Evolutionary conservation across 2,888 invertebrate species (phyloP).

Genomic region (Cryptus armator): DNA sequence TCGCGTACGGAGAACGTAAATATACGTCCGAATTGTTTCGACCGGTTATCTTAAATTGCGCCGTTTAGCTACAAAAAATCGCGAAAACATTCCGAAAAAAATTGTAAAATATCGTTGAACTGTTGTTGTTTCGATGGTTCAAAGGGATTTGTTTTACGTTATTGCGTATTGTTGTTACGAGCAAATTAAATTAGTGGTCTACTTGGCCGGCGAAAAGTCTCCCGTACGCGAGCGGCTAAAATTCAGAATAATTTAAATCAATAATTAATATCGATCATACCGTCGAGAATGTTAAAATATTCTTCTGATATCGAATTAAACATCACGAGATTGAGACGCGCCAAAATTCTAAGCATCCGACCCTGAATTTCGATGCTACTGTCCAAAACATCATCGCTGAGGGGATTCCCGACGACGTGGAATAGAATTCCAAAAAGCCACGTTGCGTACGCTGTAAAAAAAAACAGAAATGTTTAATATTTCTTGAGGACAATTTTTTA

Average conservation of each 20-base stretch:
- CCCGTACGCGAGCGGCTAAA: too few species aligned
- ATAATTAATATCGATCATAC: background rate
- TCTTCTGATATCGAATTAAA: constrained; percentile 77
- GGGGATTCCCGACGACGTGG: constrained; percentile 87
- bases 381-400: constrained; percentile 74
- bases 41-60: too few species aligned
- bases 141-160: too few species aligned
- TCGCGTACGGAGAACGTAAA: too few species aligned
- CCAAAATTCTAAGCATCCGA: constrained; percentile 80
- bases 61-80: too few species aligned
- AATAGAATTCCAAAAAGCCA: constrained; percentile 90
- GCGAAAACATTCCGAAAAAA: too few species aligned
- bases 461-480: background rate
- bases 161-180: too few species aligned
- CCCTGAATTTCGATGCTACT: constrained; percentile 81
- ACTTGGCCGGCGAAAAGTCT: too few species aligned
- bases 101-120: too few species aligned
- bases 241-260: background rate
- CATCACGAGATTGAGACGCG: constrained; percentile 75
- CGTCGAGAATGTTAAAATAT: constrained; percentile 77
- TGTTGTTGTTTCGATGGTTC: too few species aligned
- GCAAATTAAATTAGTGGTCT: too few species aligned
- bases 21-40: too few species aligned
- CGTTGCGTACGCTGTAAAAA: constrained; percentile 87
- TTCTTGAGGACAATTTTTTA: constrained; percentile 16